phyloP scores from a whole-genome alignment of 1,140 invertebrate genomes.

The Drosophila bocki region DNA sequence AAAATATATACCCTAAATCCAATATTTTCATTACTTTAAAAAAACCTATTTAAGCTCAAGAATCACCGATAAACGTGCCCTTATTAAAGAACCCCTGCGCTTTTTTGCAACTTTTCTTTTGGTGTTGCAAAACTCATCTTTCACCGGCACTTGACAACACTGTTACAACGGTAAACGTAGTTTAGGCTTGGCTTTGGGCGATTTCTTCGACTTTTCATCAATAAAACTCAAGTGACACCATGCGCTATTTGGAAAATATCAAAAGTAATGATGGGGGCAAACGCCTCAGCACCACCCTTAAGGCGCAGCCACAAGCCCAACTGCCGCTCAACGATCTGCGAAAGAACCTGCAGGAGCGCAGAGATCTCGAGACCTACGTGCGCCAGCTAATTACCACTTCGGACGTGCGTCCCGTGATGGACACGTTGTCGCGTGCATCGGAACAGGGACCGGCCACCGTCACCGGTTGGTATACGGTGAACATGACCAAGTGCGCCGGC shows the following conservation, averaged over 20 bases:
- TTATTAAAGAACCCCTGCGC: not conserved
- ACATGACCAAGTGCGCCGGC: constrained; percentile 23
- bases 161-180: constrained; percentile 16
- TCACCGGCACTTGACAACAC: not conserved
- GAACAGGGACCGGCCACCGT: constrained; percentile 12
- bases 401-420: constrained; percentile 6
- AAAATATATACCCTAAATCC: too few relatives aligned
- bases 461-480: constrained; percentile 50
- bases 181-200: not conserved
- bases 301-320: not conserved
- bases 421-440: constrained; percentile 10
- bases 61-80: not conserved
- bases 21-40: not conserved
- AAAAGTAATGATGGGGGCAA: not conserved
- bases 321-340: constrained; percentile 1
- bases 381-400: not conserved
- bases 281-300: not conserved
- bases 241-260: not conserved
- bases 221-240: not conserved
- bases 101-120: not conserved
- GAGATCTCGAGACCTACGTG: not conserved
- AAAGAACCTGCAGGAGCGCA: constrained; percentile 12
- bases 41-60: not conserved
- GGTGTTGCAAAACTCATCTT: constrained; percentile 8
- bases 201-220: not conserved